Base-by-base conservation (phyloP, 1,140 invertebrate genomes). In the Trissolcus basalis region DNA sequence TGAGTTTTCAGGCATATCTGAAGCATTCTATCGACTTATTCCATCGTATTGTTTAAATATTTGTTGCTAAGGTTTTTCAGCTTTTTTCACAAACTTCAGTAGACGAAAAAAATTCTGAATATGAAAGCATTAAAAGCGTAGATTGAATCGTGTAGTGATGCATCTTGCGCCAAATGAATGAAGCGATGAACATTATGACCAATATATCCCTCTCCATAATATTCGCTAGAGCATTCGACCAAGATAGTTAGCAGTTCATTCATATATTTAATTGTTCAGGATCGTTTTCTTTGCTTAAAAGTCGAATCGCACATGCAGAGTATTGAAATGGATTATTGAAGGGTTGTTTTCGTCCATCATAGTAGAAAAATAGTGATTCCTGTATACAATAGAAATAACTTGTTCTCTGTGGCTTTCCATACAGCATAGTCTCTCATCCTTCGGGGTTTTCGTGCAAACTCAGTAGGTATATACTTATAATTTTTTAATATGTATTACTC, bases 351-450 rank as follows among this genome's bases (percentile, higher is more conserved):
- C 5, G 12, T 35, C 39, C 13, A 77, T 14, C 35, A 53, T 19
- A 48, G 53, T 56, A 41, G 48, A 49, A 15, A 85, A 55, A 80
- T 56, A 14, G 83, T n/a, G 19, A 80, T 79, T 0, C 82, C 80
- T 12, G 74, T 64, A 56, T 86, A 86, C 32, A 84, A 55, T 7
- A 84, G 60, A 56, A 85, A 83, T 47, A 75, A 59, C 6, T 79
- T 47, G 16, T 80, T 78, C 71, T 86, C 84, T 15, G 83, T 81
- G 1, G 81, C 82, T 73, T 86, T 86, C 78, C 79, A 86, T 33
- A 63, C 41, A 15, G 56, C 45, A 39, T 70, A 48, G 56, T 71
- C 64, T 16, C 60, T 65, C 15, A 85, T 56, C 12, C 13, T 10
- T 56, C 79, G 39, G 13, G 79, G 81, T 70, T 69, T 79, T 68